Evolutionary conservation across 1,140 invertebrate genomes (phyloP).

Genomic region (Zaprionus ghesquierei): DNA sequence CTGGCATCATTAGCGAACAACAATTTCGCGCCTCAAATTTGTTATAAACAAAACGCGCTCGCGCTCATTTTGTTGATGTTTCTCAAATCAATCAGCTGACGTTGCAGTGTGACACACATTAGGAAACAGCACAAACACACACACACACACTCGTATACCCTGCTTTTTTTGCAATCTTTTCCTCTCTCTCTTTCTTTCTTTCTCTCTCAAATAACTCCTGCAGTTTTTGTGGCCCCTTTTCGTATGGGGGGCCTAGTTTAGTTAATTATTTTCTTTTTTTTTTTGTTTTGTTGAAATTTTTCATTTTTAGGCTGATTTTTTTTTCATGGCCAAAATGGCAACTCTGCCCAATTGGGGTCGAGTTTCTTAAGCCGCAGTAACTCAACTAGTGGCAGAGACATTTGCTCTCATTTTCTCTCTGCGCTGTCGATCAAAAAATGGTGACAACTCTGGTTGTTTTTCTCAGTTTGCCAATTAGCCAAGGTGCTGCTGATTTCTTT

Average conservation of each 20-base stretch:
- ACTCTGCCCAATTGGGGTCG: background rate
- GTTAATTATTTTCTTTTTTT: slow-evolving; percentile 2
- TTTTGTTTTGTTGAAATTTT: background rate
- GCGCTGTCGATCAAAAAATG: background rate
- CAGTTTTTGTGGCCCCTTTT: background rate
- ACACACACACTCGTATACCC: too few relatives aligned
- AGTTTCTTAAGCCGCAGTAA: background rate
- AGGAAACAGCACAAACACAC: background rate
- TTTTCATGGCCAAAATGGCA: background rate
- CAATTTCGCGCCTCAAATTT: slow-evolving; percentile 6
- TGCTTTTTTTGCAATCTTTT: background rate
- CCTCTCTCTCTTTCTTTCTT: background rate
- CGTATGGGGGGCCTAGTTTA: background rate
- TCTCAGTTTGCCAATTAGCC: slow-evolving; percentile 33
- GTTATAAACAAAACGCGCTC: slow-evolving; percentile 5
- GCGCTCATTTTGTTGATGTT: background rate
- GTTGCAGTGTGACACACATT: background rate
- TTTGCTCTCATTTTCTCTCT: background rate
- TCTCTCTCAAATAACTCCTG: background rate
- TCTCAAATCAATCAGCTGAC: slow-evolving; percentile 24
- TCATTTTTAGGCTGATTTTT: background rate
- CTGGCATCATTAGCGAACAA: slow-evolving; percentile 11
- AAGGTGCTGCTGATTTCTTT: too few relatives aligned
- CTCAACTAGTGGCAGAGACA: background rate
- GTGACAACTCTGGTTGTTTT: background rate